Evolutionary conservation across 2,888 invertebrate species (phyloP).

Genomic region (Thelaira solivaga): DNA sequence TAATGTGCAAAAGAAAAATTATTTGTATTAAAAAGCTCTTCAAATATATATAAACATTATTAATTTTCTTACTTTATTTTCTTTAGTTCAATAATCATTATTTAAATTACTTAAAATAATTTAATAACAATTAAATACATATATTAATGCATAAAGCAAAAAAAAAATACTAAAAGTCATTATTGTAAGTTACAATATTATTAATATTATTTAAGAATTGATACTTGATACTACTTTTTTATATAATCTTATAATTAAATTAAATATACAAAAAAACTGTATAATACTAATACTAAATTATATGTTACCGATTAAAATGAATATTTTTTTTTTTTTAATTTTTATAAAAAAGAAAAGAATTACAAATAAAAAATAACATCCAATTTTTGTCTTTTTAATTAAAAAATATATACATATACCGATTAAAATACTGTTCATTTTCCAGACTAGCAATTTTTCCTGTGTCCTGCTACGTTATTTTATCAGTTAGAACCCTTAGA

Average conservation of each 20-base stretch:
- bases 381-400: not conserved
- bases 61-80: constrained; percentile 41
- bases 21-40: constrained; percentile 56
- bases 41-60: constrained; percentile 57
- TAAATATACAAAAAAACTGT: constrained; percentile 73
- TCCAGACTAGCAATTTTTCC: too few relatives aligned
- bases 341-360: constrained; percentile 54
- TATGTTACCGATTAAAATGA: constrained; percentile 69
- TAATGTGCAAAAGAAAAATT: constrained; percentile 53
- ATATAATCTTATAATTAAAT: constrained; percentile 64
- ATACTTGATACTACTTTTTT: constrained; percentile 67
- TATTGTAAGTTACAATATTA: constrained; percentile 73
- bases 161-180: constrained; percentile 76
- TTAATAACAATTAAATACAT: constrained; percentile 64
- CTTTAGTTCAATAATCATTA: constrained; percentile 45
- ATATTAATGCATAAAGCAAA: constrained; percentile 69
- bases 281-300: constrained; percentile 76
- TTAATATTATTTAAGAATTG: constrained; percentile 68
- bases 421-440: too few relatives aligned
- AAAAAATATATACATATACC: not conserved
- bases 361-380: constrained; percentile 54
- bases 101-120: constrained; percentile 56
- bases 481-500: too few relatives aligned
- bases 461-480: too few relatives aligned
- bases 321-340: constrained; percentile 58